Evolutionary conservation across 1,140 invertebrate species (phyloP).

Genomic region (Proctacanthus coquilletti): DNA sequence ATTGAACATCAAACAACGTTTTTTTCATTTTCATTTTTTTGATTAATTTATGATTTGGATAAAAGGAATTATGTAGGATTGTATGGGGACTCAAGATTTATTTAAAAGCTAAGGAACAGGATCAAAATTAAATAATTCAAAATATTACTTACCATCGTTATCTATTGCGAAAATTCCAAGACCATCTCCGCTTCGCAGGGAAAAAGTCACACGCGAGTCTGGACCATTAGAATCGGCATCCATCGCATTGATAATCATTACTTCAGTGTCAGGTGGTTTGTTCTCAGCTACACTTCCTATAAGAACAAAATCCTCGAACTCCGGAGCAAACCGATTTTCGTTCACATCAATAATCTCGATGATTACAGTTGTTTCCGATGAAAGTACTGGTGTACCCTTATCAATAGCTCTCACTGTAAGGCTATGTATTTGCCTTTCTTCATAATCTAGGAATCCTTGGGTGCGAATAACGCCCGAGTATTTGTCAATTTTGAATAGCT

Average conservation of each 20-base stretch:
- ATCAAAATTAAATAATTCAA: too few species aligned
- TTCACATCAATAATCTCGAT: constrained; percentile 89
- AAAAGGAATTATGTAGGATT: too few species aligned
- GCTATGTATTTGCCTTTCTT: constrained; percentile 74
- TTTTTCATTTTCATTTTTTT: too few species aligned
- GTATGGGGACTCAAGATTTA: too few species aligned
- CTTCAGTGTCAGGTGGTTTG: constrained; percentile 51
- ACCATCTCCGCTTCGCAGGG: constrained; percentile 75
- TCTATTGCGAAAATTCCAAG: constrained; percentile 84
- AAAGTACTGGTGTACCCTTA: constrained; percentile 53
- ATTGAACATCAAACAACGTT: too few species aligned
- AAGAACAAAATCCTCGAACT: constrained; percentile 68
- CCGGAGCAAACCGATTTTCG: constrained; percentile 71
- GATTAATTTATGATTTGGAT: too few species aligned
- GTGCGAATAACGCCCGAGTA: constrained; percentile 72
- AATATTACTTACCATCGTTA: constrained; percentile 53
- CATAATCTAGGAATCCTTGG: constrained; percentile 62
- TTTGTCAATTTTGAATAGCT: constrained; percentile 56
- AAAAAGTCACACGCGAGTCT: constrained; percentile 70
- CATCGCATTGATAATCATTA: constrained; percentile 58
- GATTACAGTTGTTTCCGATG: constrained; percentile 56
- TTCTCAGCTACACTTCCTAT: constrained; percentile 58
- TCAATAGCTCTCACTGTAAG: constrained; percentile 70
- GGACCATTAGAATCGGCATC: constrained; percentile 63
- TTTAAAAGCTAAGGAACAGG: too few species aligned